Base-by-base conservation (phyloP, 2,113 vertebrate species). In the Cyphotilapia sp. region DNA sequence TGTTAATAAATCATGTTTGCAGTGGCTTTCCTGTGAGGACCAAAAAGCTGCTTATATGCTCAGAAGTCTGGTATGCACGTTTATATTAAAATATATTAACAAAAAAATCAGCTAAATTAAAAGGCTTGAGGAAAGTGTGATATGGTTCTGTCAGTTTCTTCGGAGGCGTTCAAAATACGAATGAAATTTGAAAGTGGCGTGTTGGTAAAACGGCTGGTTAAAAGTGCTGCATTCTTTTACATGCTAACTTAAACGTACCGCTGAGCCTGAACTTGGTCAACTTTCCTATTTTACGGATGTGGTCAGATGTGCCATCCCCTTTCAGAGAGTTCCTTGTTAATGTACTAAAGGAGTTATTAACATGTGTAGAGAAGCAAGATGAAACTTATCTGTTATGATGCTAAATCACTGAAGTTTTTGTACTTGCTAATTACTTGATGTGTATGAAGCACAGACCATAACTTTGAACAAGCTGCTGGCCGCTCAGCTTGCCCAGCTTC, bases 101-200 rank as follows among this genome's bases (percentile, higher is more conserved):
- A 63, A 0, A 6, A 59, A 31, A 17, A 59, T 59, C 14, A 17
- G 6, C 9, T 63, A 33, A 33, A 33, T 19, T 33, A 35, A 35
- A 63, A 63, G 29, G 59, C 59, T 63, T 63, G 31, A 63, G 16
- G 17, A 63, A 33, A 0, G 59, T 63, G 31, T 35, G 59, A 35
- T n/a, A 11, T n/a, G 17, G 31, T 63, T 63, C 59, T 35, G 59
- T 63, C 17, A 3, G 59, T 63, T 63, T 63, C 31, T 63, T 35
- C 9, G 0, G 59, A 63, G 17, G 9, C 6, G 0, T 35, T 63
- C 0, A 63, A 0, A 63, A 35, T 35, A 63, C n/a, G 59, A 63
- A 11, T 35, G 1, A 63, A n/a, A 63, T 33, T 63, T 63, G 29
- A 63, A 63, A 19, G 59, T 7, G 31, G 59, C 9, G 17, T 63